Conservation (phyloP, 2,113 vertebrate genomes). For the Clinocottus analis region DNA sequence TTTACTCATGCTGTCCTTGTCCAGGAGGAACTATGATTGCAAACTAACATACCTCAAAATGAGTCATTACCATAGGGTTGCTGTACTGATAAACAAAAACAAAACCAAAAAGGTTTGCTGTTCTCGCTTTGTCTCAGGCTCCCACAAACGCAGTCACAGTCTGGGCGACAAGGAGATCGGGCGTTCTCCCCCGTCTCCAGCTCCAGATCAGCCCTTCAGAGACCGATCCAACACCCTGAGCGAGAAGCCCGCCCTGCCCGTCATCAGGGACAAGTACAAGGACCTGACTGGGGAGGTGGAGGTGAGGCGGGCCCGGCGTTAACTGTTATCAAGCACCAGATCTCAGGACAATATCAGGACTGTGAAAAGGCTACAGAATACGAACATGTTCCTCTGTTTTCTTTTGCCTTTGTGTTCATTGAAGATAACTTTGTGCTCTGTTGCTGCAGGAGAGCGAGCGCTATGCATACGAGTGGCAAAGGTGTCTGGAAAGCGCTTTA, state of each 20-base stretch:
- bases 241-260: slow-evolving; percentile 92
- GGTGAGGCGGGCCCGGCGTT: slow-evolving; percentile 78
- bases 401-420: slow-evolving; percentile 31
- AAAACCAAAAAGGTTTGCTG: not conserved
- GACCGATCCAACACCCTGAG: slow-evolving; percentile 95
- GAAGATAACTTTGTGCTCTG: slow-evolving; percentile 34
- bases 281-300: slow-evolving; percentile 98
- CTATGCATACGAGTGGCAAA: slow-evolving; percentile 97
- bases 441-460: slow-evolving; percentile 93
- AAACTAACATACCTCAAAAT: slow-evolving; percentile 58
- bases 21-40: slow-evolving; percentile 48
- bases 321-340: not conserved
- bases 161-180: slow-evolving; percentile 95
- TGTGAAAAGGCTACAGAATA: slow-evolving; percentile 18
- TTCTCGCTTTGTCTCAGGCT: slow-evolving; percentile 80
- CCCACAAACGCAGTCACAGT: slow-evolving; percentile 97
- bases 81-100: not conserved
- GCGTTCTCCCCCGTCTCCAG: slow-evolving; percentile 85
- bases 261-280: slow-evolving; percentile 99
- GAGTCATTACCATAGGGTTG: not conserved
- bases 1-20: slow-evolving; percentile 62
- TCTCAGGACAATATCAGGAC: not conserved
- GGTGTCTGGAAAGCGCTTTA: slow-evolving; percentile 94
- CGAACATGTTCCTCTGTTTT: not conserved
- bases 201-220: slow-evolving; percentile 90